phyloP scores from a whole-genome alignment of 2,888 invertebrate species.

The Metacarcinus magister region DNA sequence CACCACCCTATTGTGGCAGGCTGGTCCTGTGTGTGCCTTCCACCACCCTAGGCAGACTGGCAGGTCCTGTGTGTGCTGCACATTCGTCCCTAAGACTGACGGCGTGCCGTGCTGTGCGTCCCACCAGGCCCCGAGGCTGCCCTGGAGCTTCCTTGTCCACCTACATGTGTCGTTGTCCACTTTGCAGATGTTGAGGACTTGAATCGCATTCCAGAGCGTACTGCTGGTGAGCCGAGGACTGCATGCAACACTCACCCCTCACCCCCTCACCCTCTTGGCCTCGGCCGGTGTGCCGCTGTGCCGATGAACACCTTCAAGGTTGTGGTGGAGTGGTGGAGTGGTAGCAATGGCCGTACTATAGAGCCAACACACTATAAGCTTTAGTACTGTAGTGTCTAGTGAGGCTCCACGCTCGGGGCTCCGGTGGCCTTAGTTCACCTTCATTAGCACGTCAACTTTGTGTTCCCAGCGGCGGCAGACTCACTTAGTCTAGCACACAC shows the following conservation, averaged over 20 bases:
- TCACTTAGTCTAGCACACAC: not conserved
- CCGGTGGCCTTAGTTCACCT: not conserved
- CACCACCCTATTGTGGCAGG: not conserved
- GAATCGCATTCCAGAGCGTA: conserved; percentile 78
- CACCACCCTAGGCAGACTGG: not conserved
- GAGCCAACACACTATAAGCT: not conserved
- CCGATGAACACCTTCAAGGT: conserved; percentile 9
- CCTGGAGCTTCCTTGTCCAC: conserved; percentile 72
- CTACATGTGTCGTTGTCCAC: conserved; percentile 68
- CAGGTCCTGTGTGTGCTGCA: not conserved
- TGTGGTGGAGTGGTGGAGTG: not conserved
- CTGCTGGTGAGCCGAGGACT: conserved; percentile 48
- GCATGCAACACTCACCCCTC: not conserved
- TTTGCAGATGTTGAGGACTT: conserved; percentile 80
- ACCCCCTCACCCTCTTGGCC: not conserved
- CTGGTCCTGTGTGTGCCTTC: not conserved
- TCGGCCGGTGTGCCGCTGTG: conserved; percentile 14
- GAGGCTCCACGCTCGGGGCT: not conserved
- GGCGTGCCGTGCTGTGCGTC: conserved; percentile 30
- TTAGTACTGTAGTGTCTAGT: not conserved
- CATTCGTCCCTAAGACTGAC: not conserved
- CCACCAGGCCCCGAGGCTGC: conserved; percentile 59
- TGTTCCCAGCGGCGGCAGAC: not conserved
- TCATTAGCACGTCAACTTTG: not conserved
- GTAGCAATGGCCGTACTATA: not conserved